A percentile compares a stretch with the other conserved stretches of the same genome.
Evolutionary conservation across 1,140 invertebrate species (phyloP).

Genomic region (Dendrolimus kikuchii): DNA sequence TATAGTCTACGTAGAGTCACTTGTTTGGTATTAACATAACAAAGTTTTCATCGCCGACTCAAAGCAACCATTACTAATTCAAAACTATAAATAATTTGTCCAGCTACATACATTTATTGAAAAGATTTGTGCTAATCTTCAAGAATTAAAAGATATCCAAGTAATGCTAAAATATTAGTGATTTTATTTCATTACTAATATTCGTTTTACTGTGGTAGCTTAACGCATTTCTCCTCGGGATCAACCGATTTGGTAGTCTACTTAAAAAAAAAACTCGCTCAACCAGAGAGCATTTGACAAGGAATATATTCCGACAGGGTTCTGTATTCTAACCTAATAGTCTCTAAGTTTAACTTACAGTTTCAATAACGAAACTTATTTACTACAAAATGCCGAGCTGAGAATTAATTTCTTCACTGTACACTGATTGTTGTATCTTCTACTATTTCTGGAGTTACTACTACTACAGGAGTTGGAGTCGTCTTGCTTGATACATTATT

Average conservation of each 20-base stretch:
- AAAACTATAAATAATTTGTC: slow-evolving; percentile 65
- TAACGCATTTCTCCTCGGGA: too few species aligned
- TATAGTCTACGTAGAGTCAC: too few species aligned
- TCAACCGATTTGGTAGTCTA: too few species aligned
- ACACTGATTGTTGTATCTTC: slow-evolving; percentile 7
- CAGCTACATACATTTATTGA: slow-evolving; percentile 53
- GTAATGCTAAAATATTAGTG: too few species aligned
- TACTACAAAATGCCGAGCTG: slow-evolving; percentile 59
- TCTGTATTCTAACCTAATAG: slow-evolving; percentile 45
- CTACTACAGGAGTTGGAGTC: slow-evolving; percentile 8
- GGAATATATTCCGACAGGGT: slow-evolving; percentile 32
- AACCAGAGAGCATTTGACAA: slow-evolving; percentile 39
- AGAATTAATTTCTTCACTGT: slow-evolving; percentile 32
- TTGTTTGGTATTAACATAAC: too few species aligned
- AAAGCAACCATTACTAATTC: slow-evolving; percentile 6
- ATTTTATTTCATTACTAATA: too few species aligned
- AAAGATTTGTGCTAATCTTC: slow-evolving; percentile 34
- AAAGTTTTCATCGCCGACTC: too few species aligned
- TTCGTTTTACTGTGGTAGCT: too few species aligned
- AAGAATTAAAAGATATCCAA: too few species aligned
- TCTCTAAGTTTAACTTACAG: slow-evolving; percentile 59
- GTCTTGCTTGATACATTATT: background rate
- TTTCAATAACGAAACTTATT: slow-evolving; percentile 65
- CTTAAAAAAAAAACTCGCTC: slow-evolving; percentile 5
- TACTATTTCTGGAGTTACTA: slow-evolving; percentile 6